Base-by-base conservation (phyloP, 2,888 invertebrate species). In the Acanthoscelides obtectus region DNA sequence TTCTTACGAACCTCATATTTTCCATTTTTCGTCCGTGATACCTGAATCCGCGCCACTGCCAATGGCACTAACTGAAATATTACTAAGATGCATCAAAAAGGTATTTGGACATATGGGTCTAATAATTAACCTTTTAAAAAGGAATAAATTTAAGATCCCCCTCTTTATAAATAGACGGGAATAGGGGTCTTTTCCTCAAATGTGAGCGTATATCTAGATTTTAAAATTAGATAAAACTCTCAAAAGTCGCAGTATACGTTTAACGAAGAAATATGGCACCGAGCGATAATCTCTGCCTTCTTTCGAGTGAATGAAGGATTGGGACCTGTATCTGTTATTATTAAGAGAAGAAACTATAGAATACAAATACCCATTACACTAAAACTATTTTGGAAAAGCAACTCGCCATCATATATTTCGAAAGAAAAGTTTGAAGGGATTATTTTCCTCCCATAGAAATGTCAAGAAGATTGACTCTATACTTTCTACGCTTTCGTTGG, bases 91-190 rank as follows among this genome's bases (percentile, higher is more conserved):
- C 45, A 45, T 45, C 45, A 17, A 17, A 45, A 45, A 45, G 45
- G 45, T 45, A 45, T 45, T 45, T 64, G 67, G 75, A 79, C 80
- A 80, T 79, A 78, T 80, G 80, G 78, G 77, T 73, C 70, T 76
- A 74, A 80, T 81, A 80, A 81, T 81, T 79, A 79, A 74, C 77
- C 79, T 77, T 79, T 80, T 77, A 79, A 77, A 77, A 77, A 73
- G 72, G 75, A 77, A 80, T 79, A 78, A 79, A 79, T 80, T 75
- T 73, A 63, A 70, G 73, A 71, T 74, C 70, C 71, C 70, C 68
- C 68, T 63, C 72, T 67, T 73, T 76, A 75, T 74, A 75, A 73
- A 75, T 76, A 76, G 74, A 75, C 72, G 25, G 45, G 45, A 45
- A 45, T 45, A 45, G 20, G 45, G 45, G 45, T 45, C 45, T 12